Percentiles rank a stretch among this genome's conserved stretches.
These are phyloP conservation scores for Poecilobothrus nobilitatus DNA, from an alignment of 2,888 invertebrate species.

Conservation along the genomic window DNA sequence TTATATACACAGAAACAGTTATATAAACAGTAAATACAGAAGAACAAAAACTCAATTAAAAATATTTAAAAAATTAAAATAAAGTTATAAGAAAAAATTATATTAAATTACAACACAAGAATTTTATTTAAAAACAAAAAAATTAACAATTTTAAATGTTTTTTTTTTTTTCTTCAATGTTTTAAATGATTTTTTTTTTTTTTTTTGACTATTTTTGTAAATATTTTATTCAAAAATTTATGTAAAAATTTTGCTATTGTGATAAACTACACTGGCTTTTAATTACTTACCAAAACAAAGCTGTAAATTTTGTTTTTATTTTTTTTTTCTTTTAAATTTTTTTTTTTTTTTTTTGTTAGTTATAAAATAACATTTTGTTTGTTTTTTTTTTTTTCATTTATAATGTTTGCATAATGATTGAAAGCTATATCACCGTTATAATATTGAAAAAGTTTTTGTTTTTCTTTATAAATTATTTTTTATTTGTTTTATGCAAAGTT, in stretches of 20 bases:
- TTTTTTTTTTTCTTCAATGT: constrained; percentile 8
- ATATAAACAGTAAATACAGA: no score
- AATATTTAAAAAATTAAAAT: constrained; percentile 3
- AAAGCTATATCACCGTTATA: no score
- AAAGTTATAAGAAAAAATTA: constrained; percentile 12
- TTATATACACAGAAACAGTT: no score
- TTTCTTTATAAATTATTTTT: no score
- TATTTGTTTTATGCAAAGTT: no score
- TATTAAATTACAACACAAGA: not conserved
- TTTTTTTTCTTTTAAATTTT: not conserved
- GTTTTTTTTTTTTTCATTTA: constrained; percentile 18
- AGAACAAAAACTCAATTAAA: no score
- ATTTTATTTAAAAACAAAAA: constrained; percentile 11
- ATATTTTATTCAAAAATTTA: constrained; percentile 9
- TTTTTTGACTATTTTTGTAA: constrained; percentile 12
- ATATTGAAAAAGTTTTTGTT: no score
- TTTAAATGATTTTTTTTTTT: constrained; percentile 7
- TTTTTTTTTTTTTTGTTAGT: not conserved
- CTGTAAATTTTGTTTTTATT: not conserved
- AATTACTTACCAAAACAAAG: constrained; percentile 3
- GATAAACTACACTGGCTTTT: not conserved
- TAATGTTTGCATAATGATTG: no score
- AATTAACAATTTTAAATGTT: constrained; percentile 18
- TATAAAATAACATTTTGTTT: not conserved
- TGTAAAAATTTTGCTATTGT: constrained; percentile 7